Percentiles rank a stretch among this genome's conserved stretches.
These are phyloP conservation scores for Geotrupes spiniger DNA, from an alignment of 2,888 invertebrate species.

Conservation along the genomic window DNA sequence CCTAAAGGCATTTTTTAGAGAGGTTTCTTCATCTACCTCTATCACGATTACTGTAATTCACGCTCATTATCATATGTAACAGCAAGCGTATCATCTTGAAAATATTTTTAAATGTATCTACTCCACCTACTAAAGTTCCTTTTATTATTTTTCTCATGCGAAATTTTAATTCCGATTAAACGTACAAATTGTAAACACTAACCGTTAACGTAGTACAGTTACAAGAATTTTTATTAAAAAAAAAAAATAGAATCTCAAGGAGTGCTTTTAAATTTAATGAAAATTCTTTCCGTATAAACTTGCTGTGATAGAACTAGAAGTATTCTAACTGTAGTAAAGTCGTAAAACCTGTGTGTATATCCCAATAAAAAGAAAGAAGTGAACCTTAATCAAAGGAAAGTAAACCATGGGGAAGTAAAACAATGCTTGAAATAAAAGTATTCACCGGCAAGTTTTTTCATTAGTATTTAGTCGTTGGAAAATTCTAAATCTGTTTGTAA, in stretches of 20 bases:
- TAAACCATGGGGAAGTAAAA: not conserved
- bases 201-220: conserved; percentile 10
- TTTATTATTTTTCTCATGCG: conserved; percentile 19
- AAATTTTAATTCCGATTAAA: conserved; percentile 22
- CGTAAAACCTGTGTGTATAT: conserved; percentile 2
- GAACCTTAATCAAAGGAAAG: conserved; percentile 5
- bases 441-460: too few species aligned
- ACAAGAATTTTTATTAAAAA: too few species aligned
- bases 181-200: too few species aligned
- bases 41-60: conserved; percentile 29
- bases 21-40: conserved; percentile 26
- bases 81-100: conserved; percentile 26
- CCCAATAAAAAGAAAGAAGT: not conserved
- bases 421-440: too few species aligned
- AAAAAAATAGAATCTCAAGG: too few species aligned
- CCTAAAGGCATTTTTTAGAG: conserved; percentile 24
- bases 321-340: not conserved
- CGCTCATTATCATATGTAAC: conserved; percentile 29
- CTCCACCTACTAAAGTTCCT: conserved; percentile 20
- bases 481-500: conserved; percentile 6
- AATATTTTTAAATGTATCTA: conserved; percentile 26
- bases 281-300: conserved; percentile 3
- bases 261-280: not conserved
- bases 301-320: not conserved
- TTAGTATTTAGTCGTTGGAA: not conserved